These are phyloP conservation scores for Pangasius krempfi DNA, from an alignment of 2,797 vertebrate species.

Conservation along the genomic window DNA sequence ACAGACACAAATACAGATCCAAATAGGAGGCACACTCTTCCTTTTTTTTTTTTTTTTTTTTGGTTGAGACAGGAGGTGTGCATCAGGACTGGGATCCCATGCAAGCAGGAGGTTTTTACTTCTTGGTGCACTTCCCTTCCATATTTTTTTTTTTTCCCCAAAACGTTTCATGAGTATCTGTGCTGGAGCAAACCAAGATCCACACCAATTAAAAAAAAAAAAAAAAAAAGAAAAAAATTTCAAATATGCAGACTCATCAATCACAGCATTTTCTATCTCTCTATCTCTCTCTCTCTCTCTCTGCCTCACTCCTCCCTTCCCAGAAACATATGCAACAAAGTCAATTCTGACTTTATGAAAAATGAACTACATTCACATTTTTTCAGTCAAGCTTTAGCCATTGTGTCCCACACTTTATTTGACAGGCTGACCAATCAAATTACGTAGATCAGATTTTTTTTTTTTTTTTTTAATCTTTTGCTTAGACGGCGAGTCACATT, in stretches of 20 bases:
- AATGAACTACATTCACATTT: background rate
- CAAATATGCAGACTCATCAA: conserved; percentile 7
- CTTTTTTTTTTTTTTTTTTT: background rate
- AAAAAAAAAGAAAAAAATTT: background rate
- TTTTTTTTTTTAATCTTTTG: background rate
- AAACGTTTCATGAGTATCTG: background rate
- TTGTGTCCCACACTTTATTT: background rate
- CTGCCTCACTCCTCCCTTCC: background rate
- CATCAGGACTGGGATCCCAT: background rate
- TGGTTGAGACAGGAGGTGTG: background rate
- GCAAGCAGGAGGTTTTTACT: background rate
- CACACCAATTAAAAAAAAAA: background rate
- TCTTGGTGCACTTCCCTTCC: background rate
- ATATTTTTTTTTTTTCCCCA: background rate
- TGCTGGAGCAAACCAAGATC: background rate
- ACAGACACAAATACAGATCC: background rate
- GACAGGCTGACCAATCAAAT: background rate
- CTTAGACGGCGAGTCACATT: background rate
- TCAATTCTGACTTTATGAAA: background rate
- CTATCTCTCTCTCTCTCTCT: background rate
- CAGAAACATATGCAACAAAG: background rate
- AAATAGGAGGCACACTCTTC: background rate
- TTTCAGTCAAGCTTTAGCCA: background rate
- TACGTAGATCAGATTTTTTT: too few relatives aligned
- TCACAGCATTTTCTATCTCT: background rate